phyloP scores from a whole-genome alignment of 2,113 vertebrate species.

The Hypomesus transpacificus region DNA sequence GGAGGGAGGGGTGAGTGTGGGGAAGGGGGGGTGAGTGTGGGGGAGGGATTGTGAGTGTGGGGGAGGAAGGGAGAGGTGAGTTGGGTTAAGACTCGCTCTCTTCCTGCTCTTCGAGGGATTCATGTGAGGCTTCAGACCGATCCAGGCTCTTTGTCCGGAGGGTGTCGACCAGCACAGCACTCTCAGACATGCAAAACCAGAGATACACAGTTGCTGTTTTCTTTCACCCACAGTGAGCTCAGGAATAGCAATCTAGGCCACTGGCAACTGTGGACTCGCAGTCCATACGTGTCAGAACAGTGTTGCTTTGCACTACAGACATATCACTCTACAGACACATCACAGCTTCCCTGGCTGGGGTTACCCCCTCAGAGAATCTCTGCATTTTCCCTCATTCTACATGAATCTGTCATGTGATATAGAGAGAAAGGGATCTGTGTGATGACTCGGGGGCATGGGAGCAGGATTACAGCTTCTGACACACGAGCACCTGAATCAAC shows the following conservation, averaged over 20 bases:
- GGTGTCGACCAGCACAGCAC: slow-evolving; percentile 14
- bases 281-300: slow-evolving; percentile 20
- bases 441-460: slow-evolving; percentile 30
- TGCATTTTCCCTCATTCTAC: neutral
- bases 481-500: slow-evolving; percentile 61
- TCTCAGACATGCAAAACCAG: neutral
- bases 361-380: slow-evolving; percentile 7
- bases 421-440: slow-evolving; percentile 24
- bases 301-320: slow-evolving; percentile 54
- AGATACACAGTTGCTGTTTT: slow-evolving; percentile 13
- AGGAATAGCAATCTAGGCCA: slow-evolving; percentile 26
- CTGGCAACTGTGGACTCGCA: slow-evolving; percentile 34
- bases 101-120: slow-evolving; percentile 45
- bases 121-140: slow-evolving; percentile 44
- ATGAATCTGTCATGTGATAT: slow-evolving; percentile 59
- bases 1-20: neutral
- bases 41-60: no score
- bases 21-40: neutral
- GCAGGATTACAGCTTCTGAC: slow-evolving; percentile 49
- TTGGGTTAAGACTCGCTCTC: slow-evolving; percentile 44
- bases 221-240: slow-evolving; percentile 16
- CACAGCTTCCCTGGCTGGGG: slow-evolving; percentile 43
- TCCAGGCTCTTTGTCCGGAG: slow-evolving; percentile 47
- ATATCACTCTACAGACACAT: slow-evolving; percentile 34
- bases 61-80: neutral